phyloP scores from a whole-genome alignment of 2,888 invertebrate genomes.

The Zeuzera pyrina region DNA sequence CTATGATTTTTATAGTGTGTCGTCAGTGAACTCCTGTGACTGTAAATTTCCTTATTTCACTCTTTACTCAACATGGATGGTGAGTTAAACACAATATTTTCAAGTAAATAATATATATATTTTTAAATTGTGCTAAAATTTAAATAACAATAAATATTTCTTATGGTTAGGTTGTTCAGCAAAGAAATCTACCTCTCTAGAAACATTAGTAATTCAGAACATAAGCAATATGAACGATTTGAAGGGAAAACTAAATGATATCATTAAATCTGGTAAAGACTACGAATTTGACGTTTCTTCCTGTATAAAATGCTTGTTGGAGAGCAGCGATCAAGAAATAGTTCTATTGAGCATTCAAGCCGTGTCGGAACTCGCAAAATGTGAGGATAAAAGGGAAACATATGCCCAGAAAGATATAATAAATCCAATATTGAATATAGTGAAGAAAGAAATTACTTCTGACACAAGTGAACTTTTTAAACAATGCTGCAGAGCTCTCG shows the following conservation, averaged over 20 bases:
- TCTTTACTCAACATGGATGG: conserved; percentile 12
- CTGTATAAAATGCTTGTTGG: conserved; percentile 53
- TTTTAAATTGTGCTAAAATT: background rate
- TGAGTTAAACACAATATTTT: conserved; percentile 7
- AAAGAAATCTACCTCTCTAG: conserved; percentile 52
- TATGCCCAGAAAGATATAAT: conserved; percentile 77
- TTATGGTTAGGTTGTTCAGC: conserved; percentile 34
- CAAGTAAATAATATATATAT: conserved; percentile 26
- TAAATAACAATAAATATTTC: background rate
- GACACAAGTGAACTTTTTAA: conserved; percentile 73
- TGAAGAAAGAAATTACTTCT: conserved; percentile 41
- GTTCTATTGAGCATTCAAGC: conserved; percentile 76
- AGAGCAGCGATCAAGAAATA: conserved; percentile 60
- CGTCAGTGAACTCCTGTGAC: conserved; percentile 2
- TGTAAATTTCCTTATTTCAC: conserved; percentile 5
- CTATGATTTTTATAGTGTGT: background rate
- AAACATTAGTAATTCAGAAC: conserved; percentile 52
- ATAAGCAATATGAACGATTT: conserved; percentile 52
- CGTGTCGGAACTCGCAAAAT: conserved; percentile 87
- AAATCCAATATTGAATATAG: conserved; percentile 68
- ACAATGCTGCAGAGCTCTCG: conserved; percentile 87
- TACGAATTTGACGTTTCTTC: conserved; percentile 59
- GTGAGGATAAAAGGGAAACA: conserved; percentile 80
- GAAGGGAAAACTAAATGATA: conserved; percentile 55
- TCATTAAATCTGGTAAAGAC: conserved; percentile 54